Percentiles rank a stretch among this genome's conserved stretches.
phyloP scores from a whole-genome alignment of 2,113 vertebrate genomes.

The Diphyllodes magnificus region DNA sequence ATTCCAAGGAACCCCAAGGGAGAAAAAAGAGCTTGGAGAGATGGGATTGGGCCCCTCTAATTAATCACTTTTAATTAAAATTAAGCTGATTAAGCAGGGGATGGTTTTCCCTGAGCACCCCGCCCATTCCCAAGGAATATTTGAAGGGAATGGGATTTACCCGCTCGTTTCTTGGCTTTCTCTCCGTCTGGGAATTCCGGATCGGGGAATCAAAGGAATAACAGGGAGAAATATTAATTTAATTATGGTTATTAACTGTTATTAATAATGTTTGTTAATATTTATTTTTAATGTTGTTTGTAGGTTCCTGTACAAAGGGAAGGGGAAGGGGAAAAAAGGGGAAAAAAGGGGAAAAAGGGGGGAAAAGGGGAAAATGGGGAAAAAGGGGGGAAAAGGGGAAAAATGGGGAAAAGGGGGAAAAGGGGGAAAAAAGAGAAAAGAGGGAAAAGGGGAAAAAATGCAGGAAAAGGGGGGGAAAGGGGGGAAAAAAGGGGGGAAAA shows the following conservation, averaged over 20 bases:
- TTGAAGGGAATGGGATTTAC: background rate
- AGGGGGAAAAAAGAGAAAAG: too few relatives aligned
- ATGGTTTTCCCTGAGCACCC: background rate
- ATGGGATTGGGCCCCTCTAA: too few relatives aligned
- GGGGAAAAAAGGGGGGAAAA: background rate
- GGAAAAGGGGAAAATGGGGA: too few relatives aligned
- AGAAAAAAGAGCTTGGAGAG: background rate
- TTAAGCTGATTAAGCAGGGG: background rate
- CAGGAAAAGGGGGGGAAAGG: fast-evolving
- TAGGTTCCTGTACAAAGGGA: background rate
- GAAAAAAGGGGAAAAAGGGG: too few relatives aligned
- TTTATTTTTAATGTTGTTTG: background rate
- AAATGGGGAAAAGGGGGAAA: too few relatives aligned
- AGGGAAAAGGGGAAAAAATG: too few relatives aligned
- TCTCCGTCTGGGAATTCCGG: background rate
- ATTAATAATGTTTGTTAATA: background rate
- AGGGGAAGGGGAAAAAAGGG: background rate
- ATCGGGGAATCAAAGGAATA: background rate
- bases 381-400: too few relatives aligned
- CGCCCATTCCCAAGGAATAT: background rate
- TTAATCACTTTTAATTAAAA: background rate
- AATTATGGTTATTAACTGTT: background rate
- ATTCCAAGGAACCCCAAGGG: background rate
- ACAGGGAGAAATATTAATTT: background rate
- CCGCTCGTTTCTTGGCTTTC: background rate